Conservation (phyloP, 2,113 vertebrate genomes). For the Recurvirostra avosetta region DNA sequence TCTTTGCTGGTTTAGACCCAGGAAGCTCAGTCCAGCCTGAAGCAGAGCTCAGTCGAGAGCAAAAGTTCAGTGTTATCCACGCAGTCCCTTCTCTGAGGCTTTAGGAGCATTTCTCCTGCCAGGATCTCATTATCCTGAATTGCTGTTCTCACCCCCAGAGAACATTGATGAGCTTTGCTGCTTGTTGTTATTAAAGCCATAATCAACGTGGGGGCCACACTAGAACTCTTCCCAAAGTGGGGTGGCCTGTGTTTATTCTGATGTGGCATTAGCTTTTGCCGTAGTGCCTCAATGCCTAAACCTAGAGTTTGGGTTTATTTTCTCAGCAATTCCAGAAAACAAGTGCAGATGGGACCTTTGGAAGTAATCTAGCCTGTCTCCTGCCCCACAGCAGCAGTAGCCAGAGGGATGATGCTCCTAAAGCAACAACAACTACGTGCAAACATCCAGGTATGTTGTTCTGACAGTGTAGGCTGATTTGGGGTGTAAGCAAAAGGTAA, state of each 20-base stretch:
- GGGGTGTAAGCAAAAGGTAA: background rate
- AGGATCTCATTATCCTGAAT: background rate
- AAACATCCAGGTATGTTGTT: background rate
- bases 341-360: background rate
- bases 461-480: background rate
- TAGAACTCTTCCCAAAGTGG: background rate
- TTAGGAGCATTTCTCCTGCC: background rate
- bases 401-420: background rate
- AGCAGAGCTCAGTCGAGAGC: background rate
- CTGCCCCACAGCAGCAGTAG: background rate
- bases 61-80: background rate
- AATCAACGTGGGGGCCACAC: background rate
- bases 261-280: background rate
- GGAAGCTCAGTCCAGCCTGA: background rate
- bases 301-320: background rate
- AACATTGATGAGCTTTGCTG: background rate
- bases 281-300: background rate
- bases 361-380: background rate
- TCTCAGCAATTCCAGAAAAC: background rate
- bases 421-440: background rate
- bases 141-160: background rate
- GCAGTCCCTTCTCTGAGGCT: background rate
- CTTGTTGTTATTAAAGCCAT: background rate
- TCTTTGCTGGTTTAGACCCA: background rate
- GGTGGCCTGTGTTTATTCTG: background rate